Base-by-base conservation (phyloP, 1,140 invertebrate genomes). In the Lordiphosa stackelbergi region DNA sequence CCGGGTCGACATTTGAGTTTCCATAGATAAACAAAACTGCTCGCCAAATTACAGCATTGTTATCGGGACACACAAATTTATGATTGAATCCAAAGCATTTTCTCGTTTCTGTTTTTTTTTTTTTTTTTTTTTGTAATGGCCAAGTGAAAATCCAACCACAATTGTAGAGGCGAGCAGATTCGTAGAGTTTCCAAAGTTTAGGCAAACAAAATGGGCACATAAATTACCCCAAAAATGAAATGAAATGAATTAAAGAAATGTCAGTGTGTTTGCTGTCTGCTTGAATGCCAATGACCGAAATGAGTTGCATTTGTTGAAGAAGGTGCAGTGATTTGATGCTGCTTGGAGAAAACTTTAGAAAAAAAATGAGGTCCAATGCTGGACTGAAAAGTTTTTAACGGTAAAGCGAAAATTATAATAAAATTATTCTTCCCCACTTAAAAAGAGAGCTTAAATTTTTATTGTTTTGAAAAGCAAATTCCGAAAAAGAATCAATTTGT, bases 1-100 rank as follows among this genome's bases (percentile, higher is more conserved):
- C 54, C 63, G 63, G 22, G 63, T 51, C 58, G 52, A 61, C 51
- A 54, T 54, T 47, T 51, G 35, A 55, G 59, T 66, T 53, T 53
- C 54, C 52, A 66, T 70, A 70, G 66, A 70, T 70, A 70, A 70
- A 70, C 66, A 52, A 70, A 70, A 70, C 56, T 52, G 56, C 43
- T 56, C 40, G 53, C 63, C 63, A 70, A 70, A 70, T 70, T 70
- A 70, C 63, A 66, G 66, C 63, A 70, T 70, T 70, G 66, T 70
- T 70, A 70, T 70, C 66, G 46, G 45, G 28, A 46, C 31, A 54
- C 45, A 51, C 38, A 70, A 69, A 68, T 70, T 70, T 70, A 70
- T 70, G 66, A 70, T 70, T 70, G 66, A 70, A 66, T 70, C 66
- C 47, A 61, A 42, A 49, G 36, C 62, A 66, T 69, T 66, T 69